These are phyloP conservation scores for Helleia helle DNA, from an alignment of 2,888 invertebrate genomes.

Conservation along the genomic window DNA sequence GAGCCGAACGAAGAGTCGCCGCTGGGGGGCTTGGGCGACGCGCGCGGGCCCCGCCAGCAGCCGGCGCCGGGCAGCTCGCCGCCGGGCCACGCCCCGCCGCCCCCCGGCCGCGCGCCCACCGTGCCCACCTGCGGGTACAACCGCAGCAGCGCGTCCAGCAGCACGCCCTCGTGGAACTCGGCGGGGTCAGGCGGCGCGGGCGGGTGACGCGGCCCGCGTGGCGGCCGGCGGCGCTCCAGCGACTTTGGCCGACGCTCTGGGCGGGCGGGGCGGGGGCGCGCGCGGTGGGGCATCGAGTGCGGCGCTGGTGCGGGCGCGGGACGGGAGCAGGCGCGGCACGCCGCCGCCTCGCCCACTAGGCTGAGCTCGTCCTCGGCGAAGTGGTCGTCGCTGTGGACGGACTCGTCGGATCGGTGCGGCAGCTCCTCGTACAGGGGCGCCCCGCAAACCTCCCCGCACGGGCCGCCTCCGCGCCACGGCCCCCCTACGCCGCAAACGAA, in stretches of 20 bases:
- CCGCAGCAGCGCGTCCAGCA: slow-evolving; percentile 81
- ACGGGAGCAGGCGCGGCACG: slow-evolving; percentile 65
- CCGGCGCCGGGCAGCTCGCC: slow-evolving; percentile 75
- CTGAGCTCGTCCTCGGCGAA: slow-evolving; percentile 89
- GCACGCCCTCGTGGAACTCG: slow-evolving; percentile 86
- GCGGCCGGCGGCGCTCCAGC: slow-evolving; percentile 61
- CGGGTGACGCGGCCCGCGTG: slow-evolving; percentile 63
- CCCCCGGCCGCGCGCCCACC: slow-evolving; percentile 72
- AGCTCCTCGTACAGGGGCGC: slow-evolving; percentile 90
- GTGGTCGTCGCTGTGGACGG: slow-evolving; percentile 84
- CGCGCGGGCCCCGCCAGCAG: slow-evolving; percentile 71
- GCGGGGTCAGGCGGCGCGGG: slow-evolving; percentile 81
- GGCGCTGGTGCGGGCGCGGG: slow-evolving; percentile 65
- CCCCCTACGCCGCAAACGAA: slow-evolving; percentile 77
- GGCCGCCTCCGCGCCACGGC: slow-evolving; percentile 73
- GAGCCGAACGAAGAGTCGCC: slow-evolving; percentile 87
- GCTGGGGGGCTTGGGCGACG: slow-evolving; percentile 76
- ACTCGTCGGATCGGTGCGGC: slow-evolving; percentile 75
- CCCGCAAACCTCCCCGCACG: slow-evolving; percentile 57
- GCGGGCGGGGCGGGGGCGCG: slow-evolving; percentile 75
- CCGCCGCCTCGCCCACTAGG: slow-evolving; percentile 62
- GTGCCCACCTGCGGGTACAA: slow-evolving; percentile 82
- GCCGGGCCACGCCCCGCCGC: slow-evolving; percentile 82
- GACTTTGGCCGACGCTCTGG: slow-evolving; percentile 74
- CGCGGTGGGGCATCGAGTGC: slow-evolving; percentile 71